Percentiles rank a stretch among this genome's conserved stretches.
Evolutionary conservation across 1,140 invertebrate species (phyloP).

Genomic region (Lethrus apterus): DNA sequence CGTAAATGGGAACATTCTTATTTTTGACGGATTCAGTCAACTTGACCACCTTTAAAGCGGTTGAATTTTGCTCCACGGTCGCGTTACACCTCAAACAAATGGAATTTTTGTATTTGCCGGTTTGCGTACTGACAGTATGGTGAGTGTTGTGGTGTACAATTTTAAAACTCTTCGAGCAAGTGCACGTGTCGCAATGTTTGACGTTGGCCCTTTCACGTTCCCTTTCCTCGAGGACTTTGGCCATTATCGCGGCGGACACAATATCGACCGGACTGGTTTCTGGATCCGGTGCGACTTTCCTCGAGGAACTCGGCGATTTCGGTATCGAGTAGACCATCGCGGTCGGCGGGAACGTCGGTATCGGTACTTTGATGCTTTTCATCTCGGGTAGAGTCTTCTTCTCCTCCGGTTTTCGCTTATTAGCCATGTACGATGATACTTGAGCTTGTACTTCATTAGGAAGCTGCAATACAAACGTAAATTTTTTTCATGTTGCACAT

Average conservation of each 20-base stretch:
- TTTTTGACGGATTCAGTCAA: slow-evolving; percentile 26
- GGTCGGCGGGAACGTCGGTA: slow-evolving; percentile 78
- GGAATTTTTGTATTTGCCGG: slow-evolving; percentile 47
- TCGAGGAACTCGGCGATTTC: slow-evolving; percentile 40
- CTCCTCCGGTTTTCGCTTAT: slow-evolving; percentile 55
- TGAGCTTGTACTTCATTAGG: slow-evolving; percentile 84
- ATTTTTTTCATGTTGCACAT: no score
- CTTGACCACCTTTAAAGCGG: slow-evolving; percentile 22
- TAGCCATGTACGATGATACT: slow-evolving; percentile 68
- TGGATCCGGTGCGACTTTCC: slow-evolving; percentile 23
- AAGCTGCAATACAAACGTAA: slow-evolving; percentile 55
- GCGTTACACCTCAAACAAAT: slow-evolving; percentile 52
- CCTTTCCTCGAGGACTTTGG: slow-evolving; percentile 84
- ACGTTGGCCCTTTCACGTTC: slow-evolving; percentile 58
- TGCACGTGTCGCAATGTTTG: slow-evolving; percentile 75
- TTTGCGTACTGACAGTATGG: slow-evolving; percentile 55
- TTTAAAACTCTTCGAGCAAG: slow-evolving; percentile 56
- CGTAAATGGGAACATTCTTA: slow-evolving; percentile 20
- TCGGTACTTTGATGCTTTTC: slow-evolving; percentile 70
- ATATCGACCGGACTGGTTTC: slow-evolving; percentile 56
- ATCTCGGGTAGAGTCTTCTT: slow-evolving; percentile 45
- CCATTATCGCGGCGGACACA: slow-evolving; percentile 87
- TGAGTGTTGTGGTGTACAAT: slow-evolving; percentile 51
- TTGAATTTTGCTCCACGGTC: slow-evolving; percentile 31
- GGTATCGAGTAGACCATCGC: slow-evolving; percentile 79